Percentiles rank a stretch among this genome's conserved stretches.
These are phyloP conservation scores for Aelia acuminata DNA, from an alignment of 2,888 invertebrate genomes.

Conservation along the genomic window DNA sequence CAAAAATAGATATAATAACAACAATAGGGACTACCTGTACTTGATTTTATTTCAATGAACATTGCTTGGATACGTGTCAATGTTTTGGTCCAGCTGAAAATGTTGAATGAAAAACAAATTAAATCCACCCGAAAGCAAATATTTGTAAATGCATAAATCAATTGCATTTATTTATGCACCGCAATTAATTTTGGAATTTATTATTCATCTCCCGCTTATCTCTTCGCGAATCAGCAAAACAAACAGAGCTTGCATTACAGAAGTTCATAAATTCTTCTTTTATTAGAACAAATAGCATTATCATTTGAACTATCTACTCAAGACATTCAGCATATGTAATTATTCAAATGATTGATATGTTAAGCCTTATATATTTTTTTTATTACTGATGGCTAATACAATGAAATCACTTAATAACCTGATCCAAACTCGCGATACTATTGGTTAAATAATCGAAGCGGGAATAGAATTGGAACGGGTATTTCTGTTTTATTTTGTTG, in stretches of 20 bases:
- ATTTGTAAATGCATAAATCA: neutral
- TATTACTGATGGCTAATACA: neutral
- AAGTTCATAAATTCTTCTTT: neutral
- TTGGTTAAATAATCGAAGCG: neutral
- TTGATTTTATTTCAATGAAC: neutral
- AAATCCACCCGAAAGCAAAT: neutral
- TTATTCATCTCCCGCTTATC: neutral
- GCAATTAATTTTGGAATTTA: neutral
- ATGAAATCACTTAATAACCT: neutral
- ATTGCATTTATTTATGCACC: neutral
- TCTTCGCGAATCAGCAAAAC: neutral
- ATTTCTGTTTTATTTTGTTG: neutral
- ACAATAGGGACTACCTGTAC: neutral
- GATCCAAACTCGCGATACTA: neutral
- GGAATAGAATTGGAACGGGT: neutral
- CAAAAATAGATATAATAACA: neutral
- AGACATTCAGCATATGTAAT: neutral
- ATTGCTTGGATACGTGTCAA: neutral
- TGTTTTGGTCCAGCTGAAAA: neutral
- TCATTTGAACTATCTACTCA: neutral
- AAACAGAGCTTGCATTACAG: neutral
- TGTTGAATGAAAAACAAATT: neutral
- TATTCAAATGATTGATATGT: neutral
- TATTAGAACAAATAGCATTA: neutral
- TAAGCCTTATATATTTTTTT: neutral